Conservation (phyloP, 2,888 invertebrate genomes). For the Drosophila koepferae region DNA sequence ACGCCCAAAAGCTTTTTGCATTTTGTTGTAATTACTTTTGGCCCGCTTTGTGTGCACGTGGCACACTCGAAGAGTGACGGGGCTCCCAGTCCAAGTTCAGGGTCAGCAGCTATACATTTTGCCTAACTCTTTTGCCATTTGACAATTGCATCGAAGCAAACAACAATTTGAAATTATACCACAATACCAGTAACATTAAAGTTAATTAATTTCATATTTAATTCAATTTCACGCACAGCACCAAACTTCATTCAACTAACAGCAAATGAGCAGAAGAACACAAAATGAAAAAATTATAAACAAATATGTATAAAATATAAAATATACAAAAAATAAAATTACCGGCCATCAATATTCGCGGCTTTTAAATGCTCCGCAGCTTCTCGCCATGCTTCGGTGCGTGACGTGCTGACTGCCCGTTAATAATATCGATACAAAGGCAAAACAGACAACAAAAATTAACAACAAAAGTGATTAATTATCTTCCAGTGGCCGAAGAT, state of each 20-base stretch:
- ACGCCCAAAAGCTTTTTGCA: constrained; percentile 57
- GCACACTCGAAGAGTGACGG: constrained; percentile 33
- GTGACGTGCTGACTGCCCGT: constrained; percentile 59
- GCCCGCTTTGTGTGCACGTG: constrained; percentile 67
- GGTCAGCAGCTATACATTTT: constrained; percentile 55
- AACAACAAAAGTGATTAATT: background rate
- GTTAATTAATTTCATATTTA: constrained; percentile 54
- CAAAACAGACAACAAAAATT: constrained; percentile 12
- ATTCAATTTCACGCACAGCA: constrained; percentile 42
- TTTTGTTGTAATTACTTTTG: constrained; percentile 76
- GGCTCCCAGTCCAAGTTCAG: constrained; percentile 48
- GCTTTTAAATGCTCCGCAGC: constrained; percentile 19
- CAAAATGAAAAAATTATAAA: background rate
- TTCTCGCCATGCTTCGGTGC: constrained; percentile 15
- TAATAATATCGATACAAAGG: constrained; percentile 58
- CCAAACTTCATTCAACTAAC: constrained; percentile 47
- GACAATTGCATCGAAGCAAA: constrained; percentile 22
- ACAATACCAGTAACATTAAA: constrained; percentile 37
- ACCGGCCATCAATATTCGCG: constrained; percentile 36
- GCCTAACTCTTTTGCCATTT: constrained; percentile 13
- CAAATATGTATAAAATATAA: background rate
- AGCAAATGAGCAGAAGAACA: constrained; percentile 24
- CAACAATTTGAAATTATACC: constrained; percentile 24
- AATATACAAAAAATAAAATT: constrained; percentile 20
- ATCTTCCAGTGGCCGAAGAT: background rate